A percentile compares a stretch with the other conserved stretches of the same genome.
Conservation (phyloP, 2,797 vertebrate genomes). For the Ispidina lecontei region DNA sequence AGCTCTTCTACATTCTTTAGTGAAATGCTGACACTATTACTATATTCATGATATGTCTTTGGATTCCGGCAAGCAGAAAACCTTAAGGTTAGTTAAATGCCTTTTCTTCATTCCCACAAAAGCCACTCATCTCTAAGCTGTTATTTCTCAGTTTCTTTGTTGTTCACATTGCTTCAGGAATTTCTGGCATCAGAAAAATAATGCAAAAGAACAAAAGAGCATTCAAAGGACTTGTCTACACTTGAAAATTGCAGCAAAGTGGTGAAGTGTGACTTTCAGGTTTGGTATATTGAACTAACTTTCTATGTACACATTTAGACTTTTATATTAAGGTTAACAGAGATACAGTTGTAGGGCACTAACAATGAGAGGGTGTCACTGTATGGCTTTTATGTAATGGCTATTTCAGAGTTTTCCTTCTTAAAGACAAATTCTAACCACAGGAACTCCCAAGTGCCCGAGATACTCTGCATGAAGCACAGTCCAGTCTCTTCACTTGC, state of each 20-base stretch:
- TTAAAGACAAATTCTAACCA: neutral
- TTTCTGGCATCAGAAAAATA: neutral
- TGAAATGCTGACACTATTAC: slow-evolving; percentile 24
- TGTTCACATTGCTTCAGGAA: neutral
- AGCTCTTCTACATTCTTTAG: slow-evolving; percentile 17
- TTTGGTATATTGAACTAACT: neutral
- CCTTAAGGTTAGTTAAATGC: slow-evolving; percentile 25
- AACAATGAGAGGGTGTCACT: neutral
- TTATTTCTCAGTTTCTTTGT: neutral
- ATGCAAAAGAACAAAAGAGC: neutral
- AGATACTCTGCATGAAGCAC: neutral
- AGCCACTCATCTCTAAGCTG: neutral
- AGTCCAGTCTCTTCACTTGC: neutral
- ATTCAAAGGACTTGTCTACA: neutral
- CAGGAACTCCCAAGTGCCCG: neutral
- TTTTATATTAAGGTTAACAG: neutral
- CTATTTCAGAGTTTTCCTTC: neutral
- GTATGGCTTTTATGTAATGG: neutral
- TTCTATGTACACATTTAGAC: neutral
- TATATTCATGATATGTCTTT: slow-evolving; percentile 13
- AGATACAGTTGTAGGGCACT: neutral
- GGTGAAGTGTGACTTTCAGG: neutral
- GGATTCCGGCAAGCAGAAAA: slow-evolving; percentile 5
- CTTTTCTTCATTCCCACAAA: neutral
- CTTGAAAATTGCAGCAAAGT: neutral